Evolutionary conservation across 2,888 invertebrate genomes (phyloP), one percentile per base, ranked within the genome.

Genomic region (Drosophila setosimentum): DNA sequence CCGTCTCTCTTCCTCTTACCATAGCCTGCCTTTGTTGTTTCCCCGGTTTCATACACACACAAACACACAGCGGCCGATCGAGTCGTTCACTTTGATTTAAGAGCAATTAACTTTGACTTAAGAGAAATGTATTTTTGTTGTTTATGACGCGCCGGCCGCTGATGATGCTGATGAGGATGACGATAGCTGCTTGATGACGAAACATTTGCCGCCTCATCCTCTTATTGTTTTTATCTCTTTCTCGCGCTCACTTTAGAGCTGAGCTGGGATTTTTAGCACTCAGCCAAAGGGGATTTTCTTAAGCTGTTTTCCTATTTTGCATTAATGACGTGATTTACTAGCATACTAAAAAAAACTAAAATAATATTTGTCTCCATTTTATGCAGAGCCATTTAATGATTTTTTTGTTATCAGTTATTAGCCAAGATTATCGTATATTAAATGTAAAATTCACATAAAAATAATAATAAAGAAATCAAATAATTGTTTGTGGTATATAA

Each of bases 31-130:
- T 62, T 78, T 78, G 79, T 76, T 76, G 76, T 76, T 72, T 37
- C 30, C 51, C 63, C 76, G 75, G 76, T 70, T 53, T 48, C 66
- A 50, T 13, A 30, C 27, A 29, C n/a, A 53, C 32, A 51, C 29
- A 78, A 64, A 67, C 30, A 30, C 42, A 49, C 73, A 63, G 42
- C 67, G 33, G 53, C 62, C 81, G 85, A 87, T 85, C 90, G 73
- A 70, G 68, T 73, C 70, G 70, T 74, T 80, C 70, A 57, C 78
- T 78, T 86, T 86, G 90, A 88, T 86, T 90, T 86, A 86, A 86
- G 90, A 90, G 86, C 83, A 76, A 86, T 88, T 90, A 86, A 73
- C 79, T 73, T 83, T 89, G 89, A 90, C 89, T 86, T 90, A 86
- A 86, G 86, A 86, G 86, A 88, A 86, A 76, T 76, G 45, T 45